Conservation (phyloP, 2,888 invertebrate species). For the Campoplex capitator region DNA sequence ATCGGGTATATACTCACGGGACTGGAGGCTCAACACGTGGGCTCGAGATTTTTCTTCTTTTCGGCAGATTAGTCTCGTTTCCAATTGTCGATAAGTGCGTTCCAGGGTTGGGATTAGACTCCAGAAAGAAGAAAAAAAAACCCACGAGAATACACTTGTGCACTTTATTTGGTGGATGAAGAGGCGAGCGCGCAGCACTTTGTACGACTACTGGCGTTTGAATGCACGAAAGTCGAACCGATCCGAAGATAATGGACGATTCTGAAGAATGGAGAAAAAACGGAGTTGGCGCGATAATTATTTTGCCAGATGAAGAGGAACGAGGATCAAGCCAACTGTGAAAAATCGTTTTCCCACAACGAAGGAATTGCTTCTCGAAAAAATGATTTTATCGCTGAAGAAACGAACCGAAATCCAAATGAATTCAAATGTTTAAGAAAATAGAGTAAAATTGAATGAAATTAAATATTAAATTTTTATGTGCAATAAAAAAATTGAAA, state of each 20-base stretch:
- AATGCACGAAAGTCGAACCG: constrained; percentile 17
- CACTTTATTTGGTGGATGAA: not conserved
- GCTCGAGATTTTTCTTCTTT: not conserved
- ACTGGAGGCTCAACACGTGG: not conserved
- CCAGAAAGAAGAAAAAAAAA: not conserved
- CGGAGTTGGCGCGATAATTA: not conserved
- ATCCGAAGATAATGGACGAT: not conserved
- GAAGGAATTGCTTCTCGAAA: not conserved
- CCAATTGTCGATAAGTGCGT: not conserved
- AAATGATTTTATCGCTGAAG: not conserved
- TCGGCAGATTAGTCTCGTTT: not conserved
- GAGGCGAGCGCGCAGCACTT: not conserved
- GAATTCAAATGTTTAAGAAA: not conserved
- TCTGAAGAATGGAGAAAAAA: not conserved
- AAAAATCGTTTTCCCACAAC: not conserved
- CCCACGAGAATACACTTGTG: not conserved
- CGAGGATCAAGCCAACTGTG: not conserved
- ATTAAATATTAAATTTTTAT: not conserved
- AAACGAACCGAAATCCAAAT: not conserved
- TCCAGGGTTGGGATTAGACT: not conserved
- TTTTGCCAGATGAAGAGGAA: not conserved
- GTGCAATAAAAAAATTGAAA: not conserved
- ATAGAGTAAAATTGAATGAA: not conserved
- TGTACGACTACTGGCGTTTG: not conserved
- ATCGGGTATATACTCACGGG: not conserved